These are phyloP conservation scores for Drosophila suboccidentalis DNA, from an alignment of 2,888 invertebrate species.

Conservation along the genomic window DNA sequence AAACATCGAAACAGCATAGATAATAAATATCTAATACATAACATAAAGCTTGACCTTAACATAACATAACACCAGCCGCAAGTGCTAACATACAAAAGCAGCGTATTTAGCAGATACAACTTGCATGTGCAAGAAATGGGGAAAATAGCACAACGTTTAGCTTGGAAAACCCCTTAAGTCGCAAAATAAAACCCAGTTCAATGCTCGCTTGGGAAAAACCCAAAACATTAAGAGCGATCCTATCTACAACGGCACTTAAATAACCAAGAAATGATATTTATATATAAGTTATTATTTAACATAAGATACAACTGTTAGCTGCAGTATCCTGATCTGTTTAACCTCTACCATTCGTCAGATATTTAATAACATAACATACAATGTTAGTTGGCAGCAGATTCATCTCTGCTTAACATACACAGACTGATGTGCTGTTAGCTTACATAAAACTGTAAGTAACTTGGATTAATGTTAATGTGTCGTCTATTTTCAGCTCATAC, in stretches of 20 bases:
- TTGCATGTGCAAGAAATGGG: not conserved
- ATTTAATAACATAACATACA: not conserved
- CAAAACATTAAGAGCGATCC: not conserved
- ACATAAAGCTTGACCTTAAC: not conserved
- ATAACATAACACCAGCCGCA: too few species aligned
- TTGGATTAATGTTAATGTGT: not conserved
- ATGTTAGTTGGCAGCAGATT: not conserved
- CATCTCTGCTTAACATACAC: not conserved
- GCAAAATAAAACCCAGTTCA: not conserved
- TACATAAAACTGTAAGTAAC: not conserved
- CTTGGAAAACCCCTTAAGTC: not conserved
- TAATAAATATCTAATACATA: too few species aligned
- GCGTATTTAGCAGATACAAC: not conserved
- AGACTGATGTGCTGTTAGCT: not conserved
- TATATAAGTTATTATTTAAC: not conserved
- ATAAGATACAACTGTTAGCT: not conserved
- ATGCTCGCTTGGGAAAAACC: not conserved
- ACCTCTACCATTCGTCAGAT: not conserved
- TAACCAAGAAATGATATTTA: not conserved
- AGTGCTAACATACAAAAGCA: too few species aligned
- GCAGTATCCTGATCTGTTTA: not conserved
- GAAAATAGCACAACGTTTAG: not conserved
- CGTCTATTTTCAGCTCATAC: slow-evolving; percentile 89
- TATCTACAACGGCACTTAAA: not conserved
- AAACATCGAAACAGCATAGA: not conserved